Evolutionary conservation across 2,888 invertebrate genomes (phyloP), one percentile per base, ranked within the genome.

Genomic region (Cryptus armator): DNA sequence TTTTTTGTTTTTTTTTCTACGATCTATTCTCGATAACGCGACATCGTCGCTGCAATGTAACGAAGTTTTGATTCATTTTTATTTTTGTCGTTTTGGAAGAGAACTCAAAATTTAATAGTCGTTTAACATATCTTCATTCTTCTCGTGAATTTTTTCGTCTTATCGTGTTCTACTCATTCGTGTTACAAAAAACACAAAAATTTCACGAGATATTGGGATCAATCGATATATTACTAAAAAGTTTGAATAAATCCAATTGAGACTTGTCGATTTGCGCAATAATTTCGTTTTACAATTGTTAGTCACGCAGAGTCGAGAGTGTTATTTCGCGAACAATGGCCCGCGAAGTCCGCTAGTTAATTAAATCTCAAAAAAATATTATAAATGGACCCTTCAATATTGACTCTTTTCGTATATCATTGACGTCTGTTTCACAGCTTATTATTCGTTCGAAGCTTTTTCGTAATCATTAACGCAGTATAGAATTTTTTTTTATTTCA

Each of bases 11-110:
- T 24, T 24, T 24, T 56, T 14, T 66, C 67, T 48, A 56, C 37
- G 43, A 83, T 24, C 10, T 74, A 64, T 51, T 62, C 62, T 72
- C 62, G 51, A 83, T 74, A 53, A 78, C 68, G 37, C 29, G 51
- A 67, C 46, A 70, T 29, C 19, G 48, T 24, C n/a, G n/a, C 32
- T 16, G 10, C 14, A 48, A 53, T 4, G 66, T 19, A 64, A 53
- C 19, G 71, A 14, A 44, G 44, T 44, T 82, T 82, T 82, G 75
- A 75, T 81, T 71, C 12, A 71, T 71, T 70, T 44, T 10, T 81
- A 29, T 10, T 43, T 67, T 67, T 12, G 14, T 37, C 43, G 16
- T 24, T 46, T 67, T 44, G 24, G 46, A 24, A 24, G 4, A 10
- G 24, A 24, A 12, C 56, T 1, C 2, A 37, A 37, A 7, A 37